Percentiles rank a stretch among this genome's conserved stretches.
Evolutionary conservation across 2,797 vertebrate species (phyloP).

Genomic region (Helarctos malayanus): DNA sequence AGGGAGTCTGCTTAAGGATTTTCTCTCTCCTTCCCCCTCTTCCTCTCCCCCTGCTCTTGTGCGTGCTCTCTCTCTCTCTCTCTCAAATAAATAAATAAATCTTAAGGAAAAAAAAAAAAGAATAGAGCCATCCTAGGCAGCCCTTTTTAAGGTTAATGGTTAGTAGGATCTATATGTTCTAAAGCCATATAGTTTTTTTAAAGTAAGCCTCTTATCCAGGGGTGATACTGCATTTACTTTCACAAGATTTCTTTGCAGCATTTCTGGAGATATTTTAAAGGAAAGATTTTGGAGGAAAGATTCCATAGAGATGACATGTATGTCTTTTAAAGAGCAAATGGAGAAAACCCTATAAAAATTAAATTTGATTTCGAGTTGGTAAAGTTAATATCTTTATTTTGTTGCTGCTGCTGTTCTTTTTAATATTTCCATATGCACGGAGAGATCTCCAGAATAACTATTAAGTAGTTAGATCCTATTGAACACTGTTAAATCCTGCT

Average conservation of each 20-base stretch:
- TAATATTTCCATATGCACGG: not conserved
- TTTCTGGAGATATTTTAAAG: constrained; percentile 40
- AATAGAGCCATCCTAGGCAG: not conserved
- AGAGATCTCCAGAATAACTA: not conserved
- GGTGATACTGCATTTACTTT: not conserved
- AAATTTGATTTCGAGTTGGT: not conserved
- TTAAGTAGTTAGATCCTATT: not conserved
- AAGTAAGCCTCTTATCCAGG: not conserved
- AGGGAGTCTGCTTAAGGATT: not conserved
- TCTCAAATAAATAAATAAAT: not conserved
- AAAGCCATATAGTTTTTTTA: not conserved
- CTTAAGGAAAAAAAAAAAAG: not conserved
- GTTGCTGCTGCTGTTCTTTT: not conserved
- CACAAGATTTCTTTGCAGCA: not conserved
- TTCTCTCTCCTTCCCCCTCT: not conserved
- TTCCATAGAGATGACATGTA: not conserved
- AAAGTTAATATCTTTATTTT: not conserved
- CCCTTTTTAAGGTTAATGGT: not conserved
- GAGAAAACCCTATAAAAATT: constrained; percentile 11
- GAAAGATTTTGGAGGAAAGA: not conserved
- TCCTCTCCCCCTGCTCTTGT: not conserved
- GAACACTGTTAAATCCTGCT: not conserved
- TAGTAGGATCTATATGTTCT: not conserved
- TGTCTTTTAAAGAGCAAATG: constrained; percentile 49
- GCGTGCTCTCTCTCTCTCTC: not conserved